A percentile compares a stretch with the other conserved stretches of the same genome.
Conservation (phyloP, 1,140 invertebrate species). For the Brachionus sp. region DNA sequence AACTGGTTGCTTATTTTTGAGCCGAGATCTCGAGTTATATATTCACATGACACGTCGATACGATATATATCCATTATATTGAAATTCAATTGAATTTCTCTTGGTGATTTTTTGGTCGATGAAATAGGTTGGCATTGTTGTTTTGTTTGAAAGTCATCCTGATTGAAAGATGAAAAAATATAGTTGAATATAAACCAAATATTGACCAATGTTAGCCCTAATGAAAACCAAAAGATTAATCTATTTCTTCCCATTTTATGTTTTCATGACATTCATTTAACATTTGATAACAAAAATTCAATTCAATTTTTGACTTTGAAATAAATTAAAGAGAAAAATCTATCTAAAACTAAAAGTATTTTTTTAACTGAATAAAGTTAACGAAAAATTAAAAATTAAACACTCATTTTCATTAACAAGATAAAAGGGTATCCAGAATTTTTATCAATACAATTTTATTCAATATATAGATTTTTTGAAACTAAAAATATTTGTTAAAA, state of each 20-base stretch:
- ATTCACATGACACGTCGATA: conserved; percentile 31
- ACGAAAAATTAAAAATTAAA: neutral
- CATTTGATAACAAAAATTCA: neutral
- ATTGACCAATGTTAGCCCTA: neutral
- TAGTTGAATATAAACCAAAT: neutral
- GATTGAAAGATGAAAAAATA: neutral
- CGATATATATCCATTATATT: conserved; percentile 42
- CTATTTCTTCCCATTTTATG: neutral
- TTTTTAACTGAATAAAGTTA: neutral
- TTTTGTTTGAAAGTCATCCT: neutral
- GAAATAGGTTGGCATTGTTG: neutral
- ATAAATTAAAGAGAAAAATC: neutral
- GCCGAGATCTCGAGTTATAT: neutral
- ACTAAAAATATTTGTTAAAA: too few relatives aligned
- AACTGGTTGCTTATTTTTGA: conserved; percentile 1
- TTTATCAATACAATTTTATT: too few relatives aligned
- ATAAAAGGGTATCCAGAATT: too few relatives aligned
- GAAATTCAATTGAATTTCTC: conserved; percentile 9
- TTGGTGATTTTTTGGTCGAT: neutral
- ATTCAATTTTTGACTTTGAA: neutral
- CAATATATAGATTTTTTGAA: too few relatives aligned
- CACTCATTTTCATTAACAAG: too few relatives aligned
- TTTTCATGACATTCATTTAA: neutral
- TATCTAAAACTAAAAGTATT: neutral
- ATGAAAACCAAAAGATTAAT: neutral